Percentiles rank a stretch among this genome's conserved stretches.
Conservation (phyloP, 2,888 invertebrate species). For the Drosophila infuscata region DNA sequence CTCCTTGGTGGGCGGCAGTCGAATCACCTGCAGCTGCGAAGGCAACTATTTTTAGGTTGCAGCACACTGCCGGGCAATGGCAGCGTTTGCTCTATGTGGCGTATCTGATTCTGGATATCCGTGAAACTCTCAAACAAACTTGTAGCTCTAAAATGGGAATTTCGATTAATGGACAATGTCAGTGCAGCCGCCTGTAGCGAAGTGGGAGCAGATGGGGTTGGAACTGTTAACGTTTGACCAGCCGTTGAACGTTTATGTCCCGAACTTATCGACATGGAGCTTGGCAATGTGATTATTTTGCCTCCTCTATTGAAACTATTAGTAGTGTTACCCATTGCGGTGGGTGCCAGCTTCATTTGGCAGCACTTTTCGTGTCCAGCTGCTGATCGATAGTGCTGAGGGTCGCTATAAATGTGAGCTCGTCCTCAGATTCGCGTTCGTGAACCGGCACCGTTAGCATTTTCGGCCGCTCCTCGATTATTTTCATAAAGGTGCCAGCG, state of each 20-base stretch:
- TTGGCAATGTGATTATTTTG: conserved; percentile 28
- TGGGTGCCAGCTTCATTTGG: conserved; percentile 48
- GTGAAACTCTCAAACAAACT: conserved; percentile 60
- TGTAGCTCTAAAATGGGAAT: conserved; percentile 43
- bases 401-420: too few species aligned
- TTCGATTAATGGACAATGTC: conserved; percentile 31
- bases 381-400: too few species aligned
- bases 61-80: conserved; percentile 63
- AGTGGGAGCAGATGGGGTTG: background rate
- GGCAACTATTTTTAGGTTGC: conserved; percentile 35
- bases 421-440: too few species aligned
- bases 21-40: conserved; percentile 10
- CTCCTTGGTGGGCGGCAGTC: conserved; percentile 9
- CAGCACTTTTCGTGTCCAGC: conserved; percentile 41
- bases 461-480: too few species aligned
- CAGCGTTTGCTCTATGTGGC: conserved; percentile 55
- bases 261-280: background rate
- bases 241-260: background rate
- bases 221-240: background rate
- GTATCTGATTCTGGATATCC: conserved; percentile 72
- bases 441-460: too few species aligned
- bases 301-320: conserved; percentile 22
- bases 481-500: too few species aligned
- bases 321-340: background rate
- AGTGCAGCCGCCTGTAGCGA: background rate